Percentiles rank a stretch among this genome's conserved stretches.
phyloP scores from a whole-genome alignment of 2,888 invertebrate species.

The Spodoptera picta region DNA sequence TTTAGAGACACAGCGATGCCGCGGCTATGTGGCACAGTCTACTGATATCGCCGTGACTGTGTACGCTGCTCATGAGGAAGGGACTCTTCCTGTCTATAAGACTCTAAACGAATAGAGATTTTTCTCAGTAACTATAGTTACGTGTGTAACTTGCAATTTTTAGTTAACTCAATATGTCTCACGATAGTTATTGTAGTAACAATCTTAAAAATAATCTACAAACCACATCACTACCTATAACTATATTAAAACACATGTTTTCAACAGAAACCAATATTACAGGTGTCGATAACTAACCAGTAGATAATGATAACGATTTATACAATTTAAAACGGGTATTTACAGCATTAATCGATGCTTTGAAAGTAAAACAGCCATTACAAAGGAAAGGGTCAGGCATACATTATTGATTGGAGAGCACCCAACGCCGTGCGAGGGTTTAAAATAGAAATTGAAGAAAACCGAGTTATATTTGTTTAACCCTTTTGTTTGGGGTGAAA shows the following conservation, averaged over 20 bases:
- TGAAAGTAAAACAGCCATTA: constrained; percentile 53
- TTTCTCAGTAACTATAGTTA: no score
- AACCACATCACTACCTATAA: neutral
- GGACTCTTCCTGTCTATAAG: no score
- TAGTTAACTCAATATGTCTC: no score
- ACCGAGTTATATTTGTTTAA: constrained; percentile 10
- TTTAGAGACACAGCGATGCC: no score
- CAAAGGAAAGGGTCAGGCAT: constrained; percentile 35
- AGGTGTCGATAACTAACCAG: constrained; percentile 28
- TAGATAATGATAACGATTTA: constrained; percentile 34
- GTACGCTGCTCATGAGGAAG: no score
- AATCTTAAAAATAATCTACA: neutral
- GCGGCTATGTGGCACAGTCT: no score
- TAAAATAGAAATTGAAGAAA: constrained; percentile 28
- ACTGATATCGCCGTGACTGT: no score
- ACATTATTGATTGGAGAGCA: constrained; percentile 45
- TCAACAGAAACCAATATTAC: constrained; percentile 16
- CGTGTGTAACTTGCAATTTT: no score
- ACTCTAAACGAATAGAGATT: no score
- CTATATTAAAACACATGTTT: neutral
- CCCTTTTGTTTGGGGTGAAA: neutral
- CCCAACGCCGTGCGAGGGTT: constrained; percentile 2
- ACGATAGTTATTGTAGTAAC: no score
- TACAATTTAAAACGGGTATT: constrained; percentile 43
- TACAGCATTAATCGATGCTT: constrained; percentile 45